Base-by-base conservation (phyloP, 1,140 invertebrate genomes). In the Drosophila parvula region DNA sequence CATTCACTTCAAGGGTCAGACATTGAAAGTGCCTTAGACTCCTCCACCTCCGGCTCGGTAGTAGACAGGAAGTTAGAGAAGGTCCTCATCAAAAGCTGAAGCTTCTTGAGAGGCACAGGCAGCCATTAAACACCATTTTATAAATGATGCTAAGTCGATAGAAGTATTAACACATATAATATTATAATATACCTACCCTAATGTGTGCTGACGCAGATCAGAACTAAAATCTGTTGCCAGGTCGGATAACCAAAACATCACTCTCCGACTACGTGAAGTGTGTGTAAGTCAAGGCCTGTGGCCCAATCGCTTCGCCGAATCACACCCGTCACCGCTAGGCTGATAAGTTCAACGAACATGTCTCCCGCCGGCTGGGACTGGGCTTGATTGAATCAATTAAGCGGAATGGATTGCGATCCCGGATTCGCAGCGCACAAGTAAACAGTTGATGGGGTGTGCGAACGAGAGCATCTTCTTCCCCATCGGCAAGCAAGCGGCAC, bases 321-420 rank as follows among this genome's bases (percentile, higher is more conserved):
- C 59, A 61, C 53, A 53, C 50, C 59, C 41, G 59, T 41, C 73
- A 79, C 70, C 67, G 60, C 51, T 34, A 77, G 82, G 51, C 51
- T 88, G 82, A 88, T 88, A 83, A 82, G 76, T 82, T 67, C 60
- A 68, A 79, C 55, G 67, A 51, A 64, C 62, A 78, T 58, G 59
- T 51, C 44, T 51, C 40, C 40, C 57, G 43, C 22, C 44, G 18
- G 44, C 51, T 62, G 51, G 16, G 43, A 55, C 28, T 36, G 30
- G 50, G 62, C 59, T 74, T 86, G 79, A 86, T 86, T 89, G 74
- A 83, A 74, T 89, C 76, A 86, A 86, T 86, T 88, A 88, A 79
- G 56, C 64, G 59, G 64, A 84, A 74, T 77, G 64, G 69, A 70
- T 82, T 65, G 73, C 79, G 83, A 88, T 83, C 83, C 83, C 82